phyloP scores from a whole-genome alignment of 1,140 invertebrate genomes.

The Drosophila azteca region DNA sequence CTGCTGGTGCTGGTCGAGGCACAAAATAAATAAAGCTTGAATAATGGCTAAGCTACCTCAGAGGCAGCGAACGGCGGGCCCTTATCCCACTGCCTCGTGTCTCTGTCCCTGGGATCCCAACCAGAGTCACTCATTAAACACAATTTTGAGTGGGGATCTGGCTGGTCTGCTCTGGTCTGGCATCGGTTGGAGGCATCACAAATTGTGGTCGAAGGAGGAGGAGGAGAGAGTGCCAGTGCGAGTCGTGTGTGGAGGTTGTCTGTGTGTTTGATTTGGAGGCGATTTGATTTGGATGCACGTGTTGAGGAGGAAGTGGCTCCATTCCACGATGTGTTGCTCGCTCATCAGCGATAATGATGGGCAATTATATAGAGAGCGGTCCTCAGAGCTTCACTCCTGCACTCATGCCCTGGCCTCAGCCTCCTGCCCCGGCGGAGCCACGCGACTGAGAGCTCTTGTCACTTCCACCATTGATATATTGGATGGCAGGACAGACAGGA shows the following conservation, averaged over 20 bases:
- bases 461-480: constrained; percentile 62
- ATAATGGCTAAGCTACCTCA: constrained; percentile 78
- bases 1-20: constrained; percentile 23
- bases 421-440: too few relatives aligned
- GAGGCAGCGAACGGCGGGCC: constrained; percentile 34
- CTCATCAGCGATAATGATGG: constrained; percentile 80
- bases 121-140: constrained; percentile 78
- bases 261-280: constrained; percentile 71
- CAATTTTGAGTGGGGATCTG: constrained; percentile 59
- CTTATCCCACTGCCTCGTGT: background rate
- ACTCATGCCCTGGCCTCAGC: background rate
- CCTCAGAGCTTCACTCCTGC: constrained; percentile 29
- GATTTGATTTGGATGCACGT: constrained; percentile 73
- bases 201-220: too few relatives aligned
- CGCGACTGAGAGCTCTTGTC: constrained; percentile 30
- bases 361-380: constrained; percentile 60
- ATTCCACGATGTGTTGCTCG: constrained; percentile 61
- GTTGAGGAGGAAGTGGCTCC: constrained; percentile 55
- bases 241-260: background rate
- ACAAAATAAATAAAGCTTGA: constrained; percentile 80
- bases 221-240: background rate
- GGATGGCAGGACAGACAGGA: background rate
- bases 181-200: constrained; percentile 24
- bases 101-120: background rate
- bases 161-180: constrained; percentile 21